These are phyloP conservation scores for Cyprinus carpio DNA, from an alignment of 2,113 vertebrate genomes.

Conservation along the genomic window DNA sequence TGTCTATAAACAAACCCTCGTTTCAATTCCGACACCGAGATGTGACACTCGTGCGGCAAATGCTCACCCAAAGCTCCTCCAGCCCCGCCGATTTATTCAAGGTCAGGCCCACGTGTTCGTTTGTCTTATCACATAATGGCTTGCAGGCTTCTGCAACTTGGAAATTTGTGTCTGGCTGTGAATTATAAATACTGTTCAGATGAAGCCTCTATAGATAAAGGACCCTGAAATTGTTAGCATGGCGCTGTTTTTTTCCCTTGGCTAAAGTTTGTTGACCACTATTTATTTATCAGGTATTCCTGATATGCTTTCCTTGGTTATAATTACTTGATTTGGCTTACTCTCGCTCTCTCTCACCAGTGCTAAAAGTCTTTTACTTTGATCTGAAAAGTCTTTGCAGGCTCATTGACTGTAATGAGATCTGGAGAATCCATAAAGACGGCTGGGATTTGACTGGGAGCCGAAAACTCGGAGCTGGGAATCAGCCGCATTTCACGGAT, in stretches of 20 bases:
- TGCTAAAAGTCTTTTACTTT: constrained; percentile 71
- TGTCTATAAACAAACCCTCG: constrained; percentile 44
- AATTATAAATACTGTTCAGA: constrained; percentile 66
- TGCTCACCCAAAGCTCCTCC: neutral
- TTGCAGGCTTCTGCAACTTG: constrained; percentile 59
- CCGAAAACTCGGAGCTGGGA: constrained; percentile 70
- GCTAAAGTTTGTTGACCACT: constrained; percentile 53
- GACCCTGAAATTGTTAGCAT: constrained; percentile 37
- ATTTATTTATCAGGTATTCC: constrained; percentile 58
- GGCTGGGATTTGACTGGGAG: constrained; percentile 72
- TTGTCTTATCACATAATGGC: constrained; percentile 58
- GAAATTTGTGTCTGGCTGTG: constrained; percentile 51
- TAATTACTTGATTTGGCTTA: constrained; percentile 59
- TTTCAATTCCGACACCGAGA: constrained; percentile 28
- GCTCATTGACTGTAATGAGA: constrained; percentile 80
- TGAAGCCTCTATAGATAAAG: constrained; percentile 61
- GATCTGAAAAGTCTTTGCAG: constrained; percentile 76
- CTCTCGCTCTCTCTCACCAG: constrained; percentile 49
- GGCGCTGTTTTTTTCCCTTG: constrained; percentile 42
- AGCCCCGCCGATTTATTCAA: constrained; percentile 71
- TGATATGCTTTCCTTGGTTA: constrained; percentile 55
- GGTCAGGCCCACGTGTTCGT: constrained; percentile 67
- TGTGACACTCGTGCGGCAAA: constrained; percentile 3
- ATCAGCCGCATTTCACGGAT: constrained; percentile 65
- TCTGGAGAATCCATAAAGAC: constrained; percentile 75